These are phyloP conservation scores for Papilio polytes DNA, from an alignment of 1,140 invertebrate genomes.

Conservation along the genomic window DNA sequence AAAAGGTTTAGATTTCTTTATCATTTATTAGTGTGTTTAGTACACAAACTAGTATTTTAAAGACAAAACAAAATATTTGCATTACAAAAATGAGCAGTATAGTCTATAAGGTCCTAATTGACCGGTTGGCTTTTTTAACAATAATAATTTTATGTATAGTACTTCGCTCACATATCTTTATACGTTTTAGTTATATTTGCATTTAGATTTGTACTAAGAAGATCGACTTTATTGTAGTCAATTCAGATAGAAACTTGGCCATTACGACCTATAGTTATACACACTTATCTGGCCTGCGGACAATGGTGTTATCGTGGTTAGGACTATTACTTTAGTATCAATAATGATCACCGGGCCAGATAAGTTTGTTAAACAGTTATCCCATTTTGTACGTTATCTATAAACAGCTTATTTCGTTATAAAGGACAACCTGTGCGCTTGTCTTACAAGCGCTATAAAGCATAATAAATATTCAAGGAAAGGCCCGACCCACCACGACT, in stretches of 20 bases:
- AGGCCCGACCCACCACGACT: conserved; percentile 30
- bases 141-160: background rate
- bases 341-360: background rate
- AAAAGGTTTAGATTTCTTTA: conserved; percentile 3
- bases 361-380: background rate
- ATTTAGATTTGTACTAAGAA: conserved; percentile 27
- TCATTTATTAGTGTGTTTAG: background rate
- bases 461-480: conserved; percentile 52
- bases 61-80: background rate
- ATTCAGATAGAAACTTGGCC: background rate
- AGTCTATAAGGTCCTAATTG: background rate
- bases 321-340: background rate
- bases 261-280: background rate
- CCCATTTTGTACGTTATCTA: background rate
- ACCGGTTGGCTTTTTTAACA: background rate
- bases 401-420: conserved; percentile 49
- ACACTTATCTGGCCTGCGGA: background rate
- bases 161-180: background rate
- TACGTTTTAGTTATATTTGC: background rate
- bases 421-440: conserved; percentile 73
- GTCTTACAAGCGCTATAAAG: conserved; percentile 79
- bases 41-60: background rate
- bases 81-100: background rate
- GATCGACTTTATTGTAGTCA: background rate
- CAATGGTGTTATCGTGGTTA: background rate